A percentile compares a stretch with the other conserved stretches of the same genome.
Conservation (phyloP, 1,140 invertebrate genomes). For the Colletes gigas region DNA sequence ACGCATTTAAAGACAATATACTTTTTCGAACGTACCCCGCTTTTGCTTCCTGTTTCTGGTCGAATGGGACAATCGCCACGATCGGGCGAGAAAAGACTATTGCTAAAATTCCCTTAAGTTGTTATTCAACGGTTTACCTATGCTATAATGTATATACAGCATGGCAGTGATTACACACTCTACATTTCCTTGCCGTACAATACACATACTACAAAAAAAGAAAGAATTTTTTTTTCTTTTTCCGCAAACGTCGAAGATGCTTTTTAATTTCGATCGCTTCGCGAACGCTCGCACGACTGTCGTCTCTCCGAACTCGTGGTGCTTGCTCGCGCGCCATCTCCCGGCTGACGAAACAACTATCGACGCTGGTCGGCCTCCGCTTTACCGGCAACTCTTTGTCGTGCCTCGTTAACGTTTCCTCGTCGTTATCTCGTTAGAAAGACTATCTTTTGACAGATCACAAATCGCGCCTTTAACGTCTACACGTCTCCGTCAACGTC, state of each 20-base stretch:
- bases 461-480: constrained; percentile 13
- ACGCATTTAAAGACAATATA: background rate
- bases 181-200: constrained; percentile 54
- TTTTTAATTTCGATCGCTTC: background rate
- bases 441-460: background rate
- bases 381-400: constrained; percentile 27
- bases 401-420: constrained; percentile 5
- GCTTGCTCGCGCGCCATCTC: background rate
- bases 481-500: constrained; percentile 4
- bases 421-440: constrained; percentile 16
- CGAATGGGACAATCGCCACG: constrained; percentile 14
- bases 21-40: background rate
- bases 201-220: constrained; percentile 36
- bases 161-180: constrained; percentile 78
- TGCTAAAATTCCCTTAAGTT: constrained; percentile 38
- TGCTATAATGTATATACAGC: constrained; percentile 75
- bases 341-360: background rate
- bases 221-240: background rate
- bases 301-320: background rate
- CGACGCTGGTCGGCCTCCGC: constrained; percentile 1
- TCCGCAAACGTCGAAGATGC: constrained; percentile 7
- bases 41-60: constrained; percentile 5
- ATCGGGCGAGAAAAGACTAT: constrained; percentile 45
- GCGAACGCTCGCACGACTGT: no score
- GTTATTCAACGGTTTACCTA: constrained; percentile 57